phyloP scores from a whole-genome alignment of 64 coral and sea anemone species.

The Trachythela sp. region DNA sequence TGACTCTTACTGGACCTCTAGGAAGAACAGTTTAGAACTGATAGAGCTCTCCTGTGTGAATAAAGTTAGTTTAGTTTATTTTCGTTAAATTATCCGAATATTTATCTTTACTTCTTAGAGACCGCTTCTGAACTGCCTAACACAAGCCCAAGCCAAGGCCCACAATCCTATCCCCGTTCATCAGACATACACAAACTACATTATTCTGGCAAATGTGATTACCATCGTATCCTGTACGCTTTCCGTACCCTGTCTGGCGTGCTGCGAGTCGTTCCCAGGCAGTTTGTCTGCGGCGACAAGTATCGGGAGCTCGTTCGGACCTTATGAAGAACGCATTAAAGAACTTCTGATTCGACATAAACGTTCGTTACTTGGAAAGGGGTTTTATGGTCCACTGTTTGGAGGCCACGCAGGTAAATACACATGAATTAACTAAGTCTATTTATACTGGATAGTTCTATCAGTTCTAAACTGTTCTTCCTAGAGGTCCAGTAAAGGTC shows the following conservation, averaged over 20 bases:
- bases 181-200: slow-evolving; percentile 2
- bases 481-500: too few relatives aligned
- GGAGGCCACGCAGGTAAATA: neutral
- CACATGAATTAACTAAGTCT: neutral
- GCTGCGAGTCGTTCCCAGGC: slow-evolving; percentile 63
- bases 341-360: slow-evolving; percentile 76
- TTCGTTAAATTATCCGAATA: neutral
- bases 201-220: slow-evolving; percentile 49
- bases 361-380: slow-evolving; percentile 80
- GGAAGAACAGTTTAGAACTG: too few relatives aligned
- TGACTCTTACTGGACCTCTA: too few relatives aligned
- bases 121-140: too few relatives aligned
- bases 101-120: too few relatives aligned
- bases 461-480: too few relatives aligned
- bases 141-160: neutral
- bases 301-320: slow-evolving; percentile 78
- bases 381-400: slow-evolving; percentile 79
- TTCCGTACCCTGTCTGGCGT: slow-evolving; percentile 67
- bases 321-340: slow-evolving; percentile 90
- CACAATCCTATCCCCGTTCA: neutral
- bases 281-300: slow-evolving; percentile 90
- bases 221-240: slow-evolving; percentile 78
- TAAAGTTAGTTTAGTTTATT: neutral
- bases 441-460: too few relatives aligned
- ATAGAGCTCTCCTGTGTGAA: too few relatives aligned